Percentiles rank a stretch among this genome's conserved stretches.
Evolutionary conservation across 2,888 invertebrate species (phyloP).

Genomic region (Agrilus biguttatus): DNA sequence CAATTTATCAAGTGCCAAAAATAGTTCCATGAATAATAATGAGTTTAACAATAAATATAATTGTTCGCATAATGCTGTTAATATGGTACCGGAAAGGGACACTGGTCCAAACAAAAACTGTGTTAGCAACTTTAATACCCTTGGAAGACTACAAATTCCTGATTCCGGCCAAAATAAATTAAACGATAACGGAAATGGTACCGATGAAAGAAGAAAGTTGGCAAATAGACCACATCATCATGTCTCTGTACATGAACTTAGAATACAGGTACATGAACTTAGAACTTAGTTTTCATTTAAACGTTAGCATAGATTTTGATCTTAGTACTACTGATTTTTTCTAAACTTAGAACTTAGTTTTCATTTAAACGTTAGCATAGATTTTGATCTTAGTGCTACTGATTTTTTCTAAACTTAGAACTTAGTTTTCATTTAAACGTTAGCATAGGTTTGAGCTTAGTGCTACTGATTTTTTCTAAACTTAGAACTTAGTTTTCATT

Average conservation of each 20-base stretch:
- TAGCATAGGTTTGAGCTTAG: too few relatives aligned
- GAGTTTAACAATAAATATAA: conserved; percentile 19
- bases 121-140: conserved; percentile 24
- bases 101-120: conserved; percentile 34
- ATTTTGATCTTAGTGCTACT: too few relatives aligned
- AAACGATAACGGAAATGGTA: conserved; percentile 14
- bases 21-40: conserved; percentile 18
- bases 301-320: too few relatives aligned
- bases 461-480: not conserved
- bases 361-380: too few relatives aligned
- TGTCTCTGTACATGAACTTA: conserved; percentile 45
- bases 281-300: too few relatives aligned
- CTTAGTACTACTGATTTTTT: not conserved
- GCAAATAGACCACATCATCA: conserved; percentile 42
- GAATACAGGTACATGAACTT: conserved; percentile 42
- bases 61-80: conserved; percentile 19
- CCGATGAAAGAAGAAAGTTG: conserved; percentile 20
- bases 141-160: conserved; percentile 21
- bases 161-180: conserved; percentile 15
- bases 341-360: too few relatives aligned
- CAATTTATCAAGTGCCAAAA: conserved; percentile 17
- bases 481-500: too few relatives aligned
- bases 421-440: too few relatives aligned
- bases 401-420: too few relatives aligned
- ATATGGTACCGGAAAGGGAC: conserved; percentile 40